phyloP scores from a whole-genome alignment of 1,140 invertebrate species.

The Acromyrmex echinatior region DNA sequence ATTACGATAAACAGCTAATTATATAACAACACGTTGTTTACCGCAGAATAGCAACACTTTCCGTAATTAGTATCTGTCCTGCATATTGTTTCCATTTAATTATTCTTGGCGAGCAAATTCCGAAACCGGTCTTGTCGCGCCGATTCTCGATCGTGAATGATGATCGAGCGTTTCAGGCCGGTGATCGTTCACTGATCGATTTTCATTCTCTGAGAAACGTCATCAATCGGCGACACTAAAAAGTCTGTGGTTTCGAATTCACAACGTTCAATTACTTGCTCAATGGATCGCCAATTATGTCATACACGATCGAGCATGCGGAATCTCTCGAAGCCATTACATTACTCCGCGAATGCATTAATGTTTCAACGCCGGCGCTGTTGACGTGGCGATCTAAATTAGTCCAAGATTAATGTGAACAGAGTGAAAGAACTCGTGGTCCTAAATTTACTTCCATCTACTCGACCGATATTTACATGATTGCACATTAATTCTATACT shows the following conservation, averaged over 20 bases:
- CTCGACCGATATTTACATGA: background rate
- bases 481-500: background rate
- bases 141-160: constrained; percentile 38
- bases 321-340: constrained; percentile 26
- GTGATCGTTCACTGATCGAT: background rate
- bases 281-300: constrained; percentile 46
- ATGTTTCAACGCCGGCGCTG: constrained; percentile 26
- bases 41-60: background rate
- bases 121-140: constrained; percentile 38
- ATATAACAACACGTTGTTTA: background rate
- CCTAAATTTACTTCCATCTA: constrained; percentile 11
- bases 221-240: constrained; percentile 28
- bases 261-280: constrained; percentile 45
- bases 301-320: constrained; percentile 34
- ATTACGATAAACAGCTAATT: background rate
- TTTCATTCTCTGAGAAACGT: constrained; percentile 45
- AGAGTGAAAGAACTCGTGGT: background rate
- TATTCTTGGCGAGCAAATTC: background rate
- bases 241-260: background rate
- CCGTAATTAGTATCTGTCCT: constrained; percentile 23
- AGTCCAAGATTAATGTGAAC: constrained; percentile 2
- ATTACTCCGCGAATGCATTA: background rate
- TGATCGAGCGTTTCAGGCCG: background rate
- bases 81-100: background rate
- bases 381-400: constrained; percentile 31